A percentile compares a stretch with the other conserved stretches of the same genome.
Conservation (phyloP, 2,797 vertebrate species). For the Margarornis squamiger region DNA sequence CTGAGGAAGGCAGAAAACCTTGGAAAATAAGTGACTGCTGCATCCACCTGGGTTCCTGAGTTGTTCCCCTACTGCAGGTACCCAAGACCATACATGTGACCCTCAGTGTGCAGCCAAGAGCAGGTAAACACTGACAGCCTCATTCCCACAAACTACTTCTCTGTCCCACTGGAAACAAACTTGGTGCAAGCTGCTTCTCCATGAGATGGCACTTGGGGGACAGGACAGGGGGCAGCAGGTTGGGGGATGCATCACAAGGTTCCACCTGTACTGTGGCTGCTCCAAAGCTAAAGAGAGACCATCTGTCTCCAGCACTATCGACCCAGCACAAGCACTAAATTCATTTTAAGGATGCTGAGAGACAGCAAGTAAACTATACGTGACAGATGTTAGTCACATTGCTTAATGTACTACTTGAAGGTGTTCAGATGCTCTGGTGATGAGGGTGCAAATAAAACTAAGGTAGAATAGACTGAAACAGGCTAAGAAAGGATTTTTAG, state of each 20-base stretch:
- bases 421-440: conserved; percentile 44
- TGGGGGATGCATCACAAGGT: not conserved
- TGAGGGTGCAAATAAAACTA: conserved; percentile 33
- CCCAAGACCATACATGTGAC: not conserved
- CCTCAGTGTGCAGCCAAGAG: not conserved
- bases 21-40: not conserved
- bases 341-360: conserved; percentile 49
- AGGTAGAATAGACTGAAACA: not conserved
- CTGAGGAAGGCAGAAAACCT: not conserved
- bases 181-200: not conserved
- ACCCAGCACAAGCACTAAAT: conserved; percentile 31
- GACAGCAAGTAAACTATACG: not conserved
- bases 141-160: not conserved
- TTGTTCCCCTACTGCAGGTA: not conserved
- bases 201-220: accelerated
- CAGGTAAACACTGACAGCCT: not conserved
- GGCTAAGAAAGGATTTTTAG: not conserved
- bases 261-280: not conserved
- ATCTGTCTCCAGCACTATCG: not conserved
- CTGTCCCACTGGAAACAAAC: not conserved
- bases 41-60: not conserved
- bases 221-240: not conserved
- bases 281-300: not conserved
- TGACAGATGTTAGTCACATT: conserved; percentile 54
- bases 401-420: conserved; percentile 37